Evolutionary conservation across 2,113 vertebrate genomes (phyloP), one percentile per base, ranked within the genome.

Genomic region (Psettodes erumei): DNA sequence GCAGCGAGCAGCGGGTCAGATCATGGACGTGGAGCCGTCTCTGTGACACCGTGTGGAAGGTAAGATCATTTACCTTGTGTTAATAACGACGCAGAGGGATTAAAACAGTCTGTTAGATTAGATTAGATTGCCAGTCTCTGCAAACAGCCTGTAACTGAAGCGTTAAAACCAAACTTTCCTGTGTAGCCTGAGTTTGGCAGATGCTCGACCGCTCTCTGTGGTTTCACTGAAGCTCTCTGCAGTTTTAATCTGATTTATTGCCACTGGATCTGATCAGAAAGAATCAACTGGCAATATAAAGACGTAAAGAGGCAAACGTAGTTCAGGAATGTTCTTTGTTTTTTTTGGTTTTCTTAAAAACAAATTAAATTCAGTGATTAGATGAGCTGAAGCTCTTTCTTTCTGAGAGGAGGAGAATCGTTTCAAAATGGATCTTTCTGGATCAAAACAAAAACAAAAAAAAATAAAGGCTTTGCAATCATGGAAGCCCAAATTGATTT

Each of bases 11-110:
- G 25, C 71, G 38, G 71, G 27, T 18, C 35, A 1, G 12, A 60
- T 28, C 77, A 74, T 81, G 82, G 69, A 83, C 12, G 38, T 51
- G 75, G 75, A 78, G 70, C 75, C n/a, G 35, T 61, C 32, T 13
- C 61, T 69, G 78, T 85, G 82, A 86, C 35, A 23, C 62, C 15
- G 33, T 77, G 56, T 47, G 23, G 12, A 68, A 88, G 90, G 90
- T 90, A 90, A 75, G 86, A 76, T 21, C 11, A 76, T 65, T 43
- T 76, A 42, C 33, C 59, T 32, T 51, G 8, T 10, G 53, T 68
- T 66, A 12, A 77, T 75, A 64, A 58, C n/a, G 61, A 15, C 45
- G 64, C 21, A 60, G 33, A 60, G 32, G 2, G 13, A 63, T 71
- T 42, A 70, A n/a, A n/a, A 3, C 21, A 43, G 58, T 11, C 19